A percentile compares a stretch with the other conserved stretches of the same genome.
Conservation (phyloP, 2,888 invertebrate genomes). For the Busseola fusca region DNA sequence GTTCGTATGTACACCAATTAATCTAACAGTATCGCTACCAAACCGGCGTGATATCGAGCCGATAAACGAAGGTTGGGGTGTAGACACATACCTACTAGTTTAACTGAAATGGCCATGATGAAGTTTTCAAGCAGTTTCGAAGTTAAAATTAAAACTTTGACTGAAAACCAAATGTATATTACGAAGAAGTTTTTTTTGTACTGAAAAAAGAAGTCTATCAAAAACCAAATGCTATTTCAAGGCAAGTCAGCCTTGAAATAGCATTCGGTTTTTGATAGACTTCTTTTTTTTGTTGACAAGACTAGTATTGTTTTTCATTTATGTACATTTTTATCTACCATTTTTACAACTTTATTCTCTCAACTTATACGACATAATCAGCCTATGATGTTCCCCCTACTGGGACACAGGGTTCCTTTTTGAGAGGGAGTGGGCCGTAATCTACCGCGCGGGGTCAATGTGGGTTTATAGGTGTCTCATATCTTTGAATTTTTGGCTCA, state of each 20-base stretch:
- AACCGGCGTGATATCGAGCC: conserved; percentile 32
- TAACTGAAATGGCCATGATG: conserved; percentile 25
- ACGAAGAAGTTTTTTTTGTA: background rate
- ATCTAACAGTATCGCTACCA: conserved; percentile 16
- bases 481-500: background rate
- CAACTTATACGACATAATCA: no score
- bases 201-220: background rate
- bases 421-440: background rate
- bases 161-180: background rate
- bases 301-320: background rate
- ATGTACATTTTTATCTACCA: no score
- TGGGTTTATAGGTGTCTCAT: background rate
- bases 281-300: background rate
- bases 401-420: no score
- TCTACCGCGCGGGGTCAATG: background rate
- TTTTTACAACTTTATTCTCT: no score
- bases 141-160: conserved; percentile 24
- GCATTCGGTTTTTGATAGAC: background rate
- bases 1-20: conserved; percentile 11
- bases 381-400: background rate
- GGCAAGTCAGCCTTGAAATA: no score
- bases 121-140: conserved; percentile 23
- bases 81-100: background rate
- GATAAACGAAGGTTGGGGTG: conserved; percentile 8
- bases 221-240: background rate